Conservation (phyloP, 2,113 vertebrate species). For the Heteronetta atricapilla region DNA sequence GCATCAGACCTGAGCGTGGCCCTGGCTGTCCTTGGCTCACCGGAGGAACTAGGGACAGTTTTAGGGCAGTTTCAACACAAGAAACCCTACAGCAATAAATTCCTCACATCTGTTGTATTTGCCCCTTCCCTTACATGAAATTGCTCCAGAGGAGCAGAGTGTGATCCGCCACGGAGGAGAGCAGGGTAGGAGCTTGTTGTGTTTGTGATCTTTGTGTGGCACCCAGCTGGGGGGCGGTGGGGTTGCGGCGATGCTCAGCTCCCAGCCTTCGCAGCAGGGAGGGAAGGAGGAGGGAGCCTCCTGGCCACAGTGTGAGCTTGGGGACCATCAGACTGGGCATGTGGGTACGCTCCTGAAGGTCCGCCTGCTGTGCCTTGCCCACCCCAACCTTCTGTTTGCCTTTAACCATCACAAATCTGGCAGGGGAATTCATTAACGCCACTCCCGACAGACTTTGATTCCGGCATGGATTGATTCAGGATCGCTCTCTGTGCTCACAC, state of each 20-base stretch:
- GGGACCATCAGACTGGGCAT: not conserved
- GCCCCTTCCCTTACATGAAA: not conserved
- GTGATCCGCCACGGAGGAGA: not conserved
- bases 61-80: not conserved
- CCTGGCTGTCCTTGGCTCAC: not conserved
- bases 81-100: not conserved
- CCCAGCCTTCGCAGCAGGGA: not conserved
- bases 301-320: not conserved
- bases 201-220: not conserved
- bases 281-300: not conserved
- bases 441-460: not conserved
- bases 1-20: not conserved
- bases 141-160: not conserved
- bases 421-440: not conserved
- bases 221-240: not conserved
- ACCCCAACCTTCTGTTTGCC: not conserved
- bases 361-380: not conserved
- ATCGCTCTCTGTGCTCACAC: not conserved
- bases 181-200: constrained; percentile 8
- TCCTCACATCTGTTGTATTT: fast-evolving
- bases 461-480: not conserved
- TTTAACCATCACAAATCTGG: not conserved
- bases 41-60: not conserved
- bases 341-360: not conserved
- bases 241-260: not conserved